Evolutionary conservation across 2,113 vertebrate species (phyloP), one percentile per base, ranked within the genome.

Genomic region (Columba janthina): DNA sequence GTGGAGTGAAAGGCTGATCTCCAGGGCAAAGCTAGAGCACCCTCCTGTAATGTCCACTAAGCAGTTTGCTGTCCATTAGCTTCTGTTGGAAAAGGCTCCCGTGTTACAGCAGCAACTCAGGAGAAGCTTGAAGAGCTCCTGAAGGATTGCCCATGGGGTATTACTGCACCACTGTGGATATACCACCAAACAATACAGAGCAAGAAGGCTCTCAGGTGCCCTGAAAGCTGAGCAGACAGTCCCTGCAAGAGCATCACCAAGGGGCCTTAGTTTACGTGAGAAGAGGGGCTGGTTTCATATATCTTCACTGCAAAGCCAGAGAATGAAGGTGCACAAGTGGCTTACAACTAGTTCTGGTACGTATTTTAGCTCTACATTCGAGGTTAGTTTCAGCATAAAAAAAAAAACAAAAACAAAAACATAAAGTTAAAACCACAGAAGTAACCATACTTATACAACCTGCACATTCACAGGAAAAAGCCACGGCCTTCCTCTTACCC

Each of bases 401-500:
- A 60, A 4, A 51, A 74, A 14, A 3, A 34, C 14, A 28, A 28
- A 29, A 34, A 56, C 22, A 2, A 2, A 20, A 21, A 15, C 6
- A 34, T 16, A 46, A 8, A n/a, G 22, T 15, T 48, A 61, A 54
- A 89, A 2, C 32, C 31, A 56, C 38, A 85, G 18, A 29, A 69
- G 18, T 26, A 91, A 25, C 12, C 17, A 25, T 83, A 94, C 95
- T 97, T 76, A 93, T 67, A 26, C 21, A 46, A 18, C 38, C 12
- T 73, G n/a, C 67, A 32, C 9, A 7, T 82, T 38, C 50, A 29
- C 0, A 19, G 5, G 53, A 34, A 66, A 53, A 46, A 31, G 18
- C 17, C 73, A 87, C 5, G 7, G 38, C 73, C 51, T 42, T 71
- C 42, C 8, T 58, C n/a, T 42, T 8, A 1, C 0, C 0, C 0